Conservation (phyloP, 2,113 vertebrate genomes). For the Seriola dumerili region DNA sequence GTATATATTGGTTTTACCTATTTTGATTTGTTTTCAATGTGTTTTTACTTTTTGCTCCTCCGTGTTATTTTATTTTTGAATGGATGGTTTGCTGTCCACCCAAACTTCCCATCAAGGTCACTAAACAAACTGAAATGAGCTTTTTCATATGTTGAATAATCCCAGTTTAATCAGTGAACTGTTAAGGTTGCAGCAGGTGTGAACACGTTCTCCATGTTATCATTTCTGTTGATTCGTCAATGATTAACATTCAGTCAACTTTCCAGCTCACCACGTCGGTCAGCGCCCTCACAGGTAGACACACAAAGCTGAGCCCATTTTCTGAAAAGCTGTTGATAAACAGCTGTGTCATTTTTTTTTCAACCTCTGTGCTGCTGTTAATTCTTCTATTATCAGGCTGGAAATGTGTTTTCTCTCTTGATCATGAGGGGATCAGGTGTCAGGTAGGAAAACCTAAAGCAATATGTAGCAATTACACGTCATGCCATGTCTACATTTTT, state of each 20-base stretch:
- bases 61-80: neutral
- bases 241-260: slow-evolving; percentile 70
- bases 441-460: slow-evolving; percentile 32
- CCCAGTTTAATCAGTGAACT: neutral
- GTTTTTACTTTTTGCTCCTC: neutral
- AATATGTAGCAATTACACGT: neutral
- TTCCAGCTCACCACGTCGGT: slow-evolving; percentile 35
- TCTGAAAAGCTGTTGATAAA: slow-evolving; percentile 9
- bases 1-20: too few relatives aligned
- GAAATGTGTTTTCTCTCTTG: neutral
- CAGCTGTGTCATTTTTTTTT: neutral
- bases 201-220: neutral
- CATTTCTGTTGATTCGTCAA: slow-evolving; percentile 47
- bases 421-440: neutral
- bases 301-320: neutral
- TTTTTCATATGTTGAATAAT: neutral
- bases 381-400: neutral
- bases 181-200: neutral
- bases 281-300: slow-evolving; percentile 56
- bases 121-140: neutral
- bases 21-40: neutral
- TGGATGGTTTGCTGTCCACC: neutral
- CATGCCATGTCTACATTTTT: neutral
- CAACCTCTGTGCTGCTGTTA: neutral
- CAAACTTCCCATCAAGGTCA: neutral